Evolutionary conservation across 2,797 vertebrate species (phyloP).

Genomic region (Garrulus glandarius): DNA sequence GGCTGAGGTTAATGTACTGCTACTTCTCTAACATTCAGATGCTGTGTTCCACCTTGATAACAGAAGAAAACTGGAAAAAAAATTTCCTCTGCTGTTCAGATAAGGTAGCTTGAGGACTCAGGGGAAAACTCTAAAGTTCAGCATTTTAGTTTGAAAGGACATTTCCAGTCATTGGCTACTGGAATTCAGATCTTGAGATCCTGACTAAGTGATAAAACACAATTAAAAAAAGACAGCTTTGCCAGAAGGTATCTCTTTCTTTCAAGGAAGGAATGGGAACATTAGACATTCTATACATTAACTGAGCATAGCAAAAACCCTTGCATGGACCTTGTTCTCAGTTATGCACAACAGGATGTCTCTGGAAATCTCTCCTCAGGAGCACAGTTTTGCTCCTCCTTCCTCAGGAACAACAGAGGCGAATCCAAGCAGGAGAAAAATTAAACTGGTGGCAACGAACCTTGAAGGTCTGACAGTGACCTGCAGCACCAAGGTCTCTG

Average conservation of each 20-base stretch:
- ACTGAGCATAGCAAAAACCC: background rate
- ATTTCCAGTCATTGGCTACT: constrained; percentile 2
- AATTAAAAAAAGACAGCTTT: background rate
- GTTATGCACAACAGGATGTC: background rate
- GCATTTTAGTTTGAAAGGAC: constrained; percentile 33
- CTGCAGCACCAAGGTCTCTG: constrained; percentile 40
- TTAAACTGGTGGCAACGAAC: constrained; percentile 56
- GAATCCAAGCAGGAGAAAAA: constrained; percentile 34
- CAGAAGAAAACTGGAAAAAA: background rate
- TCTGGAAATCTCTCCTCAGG: background rate
- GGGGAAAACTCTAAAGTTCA: constrained; percentile 56
- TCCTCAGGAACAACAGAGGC: background rate
- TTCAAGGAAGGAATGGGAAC: background rate
- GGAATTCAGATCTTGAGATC: constrained; percentile 28
- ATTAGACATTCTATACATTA: background rate
- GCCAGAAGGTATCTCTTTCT: background rate
- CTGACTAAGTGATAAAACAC: background rate
- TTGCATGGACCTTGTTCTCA: background rate
- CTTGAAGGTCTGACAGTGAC: constrained; percentile 65
- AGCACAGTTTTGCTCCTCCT: background rate
- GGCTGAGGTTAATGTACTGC: background rate
- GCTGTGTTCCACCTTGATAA: background rate
- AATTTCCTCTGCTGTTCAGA: background rate
- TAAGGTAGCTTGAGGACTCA: constrained; percentile 1
- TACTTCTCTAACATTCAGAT: background rate